Base-by-base conservation (phyloP, 2,888 invertebrate species). In the Rhimphoctona megacephalus region DNA sequence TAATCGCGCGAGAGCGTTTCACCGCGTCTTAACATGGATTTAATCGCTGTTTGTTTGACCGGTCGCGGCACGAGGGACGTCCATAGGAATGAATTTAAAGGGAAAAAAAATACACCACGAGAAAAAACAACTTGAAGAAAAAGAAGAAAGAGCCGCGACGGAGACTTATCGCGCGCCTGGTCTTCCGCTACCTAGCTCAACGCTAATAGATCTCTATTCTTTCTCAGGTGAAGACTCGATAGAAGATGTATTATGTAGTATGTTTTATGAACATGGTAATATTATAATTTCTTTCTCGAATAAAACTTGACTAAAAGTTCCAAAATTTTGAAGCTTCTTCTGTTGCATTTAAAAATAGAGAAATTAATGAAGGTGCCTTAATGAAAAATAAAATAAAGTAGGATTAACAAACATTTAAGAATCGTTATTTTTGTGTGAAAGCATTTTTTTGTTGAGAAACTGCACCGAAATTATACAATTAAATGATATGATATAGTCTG, bases 21-120 rank as follows among this genome's bases (percentile, higher is more conserved):
- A 81, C 73, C 86, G 88, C 81, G 87, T 77, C 86, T 87, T 82
- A 87, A 89, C 89, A 89, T 88, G 89, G 88, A 90, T 89, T 89
- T 89, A 89, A 89, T 89, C 88, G 86, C 85, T 88, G 89, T 86
- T 84, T 85, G 83, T 83, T 87, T 86, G 82, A 85, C 80, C 80
- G 80, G 78, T 85, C 86, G 85, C 81, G 80, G 83, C 86, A 83
- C 83, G 83, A 77, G 70, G 39, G 72, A 80, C 57, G 76, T 80
- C 76, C 80, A 83, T 83, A 83, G 57, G 36, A 80, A 80, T 52
- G 77, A 67, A 83, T 80, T 76, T 39, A 66, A 85, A 70, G 67
- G 57, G 52, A 22, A 67, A 61, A 64, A n/a, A 39, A 30, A 70
- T 57, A 33, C 0, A 36, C 1, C 17, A 39, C 7, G 22, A 57